Evolutionary conservation across 2,797 vertebrate species (phyloP), one percentile per base, ranked within the genome.

Genomic region (Urophycis tenuis): DNA sequence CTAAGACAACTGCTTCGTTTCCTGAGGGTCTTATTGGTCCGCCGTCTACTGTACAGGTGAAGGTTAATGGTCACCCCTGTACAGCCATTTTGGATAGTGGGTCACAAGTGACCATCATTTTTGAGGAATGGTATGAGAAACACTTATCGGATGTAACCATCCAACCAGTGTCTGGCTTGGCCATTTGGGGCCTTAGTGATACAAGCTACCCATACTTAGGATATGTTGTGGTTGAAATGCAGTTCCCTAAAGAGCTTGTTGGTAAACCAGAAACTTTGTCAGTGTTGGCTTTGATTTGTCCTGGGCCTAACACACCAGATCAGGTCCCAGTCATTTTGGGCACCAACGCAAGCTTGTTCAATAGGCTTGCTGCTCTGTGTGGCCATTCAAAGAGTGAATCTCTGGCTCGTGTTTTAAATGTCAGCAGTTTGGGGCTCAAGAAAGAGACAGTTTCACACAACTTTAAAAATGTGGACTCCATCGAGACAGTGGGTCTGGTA

Each of bases 41-140:
- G 7, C 0, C 75, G 2, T 49, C 67, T 22, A n/a, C 32, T 12
- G 73, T 77, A 5, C 67, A 19, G 11, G 0, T 82, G 32, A 70
- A 45, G 35, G 41, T 82, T 2, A 82, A 84, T 71, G 74, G 81
- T 5, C 75, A 82, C 0, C 31, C n/a, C 0, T 82, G 81, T 70
- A 33, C 72, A 34, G 80, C 74, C 5, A 2, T 80, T 2, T 17
- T 82, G 2, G 83, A 78, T 34, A 84, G 80, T 77, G 83, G 80
- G 25, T 84, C 83, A 11, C 78, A 81, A 32, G 76, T 81, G 9
- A n/a, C n/a, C n/a, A n/a, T n/a, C n/a, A n/a, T n/a, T n/a, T n/a
- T n/a, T n/a, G n/a, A n/a, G n/a, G n/a, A 84, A 71, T 81, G 74
- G 73, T 80, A 84, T 33, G 22, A 75, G 9, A 5, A 73, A 11